Base-by-base conservation (phyloP, 2,113 vertebrate species). In the Leucopternis melanops region DNA sequence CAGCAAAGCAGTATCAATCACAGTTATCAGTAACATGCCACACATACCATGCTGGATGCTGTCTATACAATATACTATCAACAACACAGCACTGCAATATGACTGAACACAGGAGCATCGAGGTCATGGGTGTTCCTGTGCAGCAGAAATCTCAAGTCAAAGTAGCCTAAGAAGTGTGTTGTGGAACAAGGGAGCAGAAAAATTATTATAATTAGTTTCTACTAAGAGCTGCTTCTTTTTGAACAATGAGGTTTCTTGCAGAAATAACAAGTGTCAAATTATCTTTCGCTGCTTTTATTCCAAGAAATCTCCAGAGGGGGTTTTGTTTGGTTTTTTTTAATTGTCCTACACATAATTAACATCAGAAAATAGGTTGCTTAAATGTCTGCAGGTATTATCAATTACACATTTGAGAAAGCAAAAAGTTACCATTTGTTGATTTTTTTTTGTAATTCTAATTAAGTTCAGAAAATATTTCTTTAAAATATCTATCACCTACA, bases 401-500 rank as follows among this genome's bases (percentile, higher is more conserved):
- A 69, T 82, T 69, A 69, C 3, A 27, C 25, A 42, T 38, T n/a
- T 54, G 44, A 81, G 22, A 82, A 91, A 79, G 40, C 31, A 86
- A 49, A 26, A 57, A 59, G 8, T 85, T 66, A 78, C 9, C 1
- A 8, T 57, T 86, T 86, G 25, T 74, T 79, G 29, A 23, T 52
- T n/a, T 73, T 29, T 29, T 80, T 65, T 50, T 27, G 9, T 6
- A 79, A 67, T 81, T 74, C 26, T 65, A 83, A 62, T 58, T 58
- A 82, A 40, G 7, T 80, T 66, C n/a, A 89, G 36, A 85, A 92
- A 87, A 88, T 32, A 67, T 31, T 89, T 86, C 32, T 86, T 91
- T 67, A 65, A 31, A 36, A 12, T 54, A 55, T 58, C 59, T 71
- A 6, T 72, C 54, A 40, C 49, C n/a, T 63, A 50, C 22, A 63